phyloP scores from a whole-genome alignment of 2,888 invertebrate genomes.

The Graphium colonna region DNA sequence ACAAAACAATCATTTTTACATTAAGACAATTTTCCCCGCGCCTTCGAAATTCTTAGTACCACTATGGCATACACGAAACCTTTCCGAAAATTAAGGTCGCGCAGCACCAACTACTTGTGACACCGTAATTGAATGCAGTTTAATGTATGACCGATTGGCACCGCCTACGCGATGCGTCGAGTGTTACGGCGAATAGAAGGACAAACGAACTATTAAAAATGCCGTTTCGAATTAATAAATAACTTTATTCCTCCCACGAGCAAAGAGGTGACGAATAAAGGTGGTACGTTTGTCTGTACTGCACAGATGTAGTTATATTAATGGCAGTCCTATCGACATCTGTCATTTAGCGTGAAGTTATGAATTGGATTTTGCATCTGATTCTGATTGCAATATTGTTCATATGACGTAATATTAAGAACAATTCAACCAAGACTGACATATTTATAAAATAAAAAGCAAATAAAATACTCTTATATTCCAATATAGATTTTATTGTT shows the following conservation, averaged over 20 bases:
- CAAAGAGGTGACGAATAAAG: conserved; percentile 15
- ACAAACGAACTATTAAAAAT: conserved; percentile 22
- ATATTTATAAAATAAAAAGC: too few relatives aligned
- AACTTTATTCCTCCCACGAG: conserved; percentile 15
- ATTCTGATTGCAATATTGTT: background rate
- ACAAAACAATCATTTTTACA: background rate
- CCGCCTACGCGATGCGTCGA: conserved; percentile 18
- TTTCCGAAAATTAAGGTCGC: background rate
- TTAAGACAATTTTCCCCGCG: background rate
- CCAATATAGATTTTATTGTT: too few relatives aligned
- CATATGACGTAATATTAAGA: background rate
- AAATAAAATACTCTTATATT: too few relatives aligned
- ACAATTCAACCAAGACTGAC: too few relatives aligned
- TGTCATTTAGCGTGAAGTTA: background rate
- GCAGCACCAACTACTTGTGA: conserved; percentile 7
- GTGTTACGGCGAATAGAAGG: conserved; percentile 17
- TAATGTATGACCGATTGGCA: conserved; percentile 21
- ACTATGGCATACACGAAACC: background rate
- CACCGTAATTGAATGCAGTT: conserved; percentile 9
- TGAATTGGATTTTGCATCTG: background rate
- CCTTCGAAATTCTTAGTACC: background rate
- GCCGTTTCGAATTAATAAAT: conserved; percentile 7
- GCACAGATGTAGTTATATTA: background rate
- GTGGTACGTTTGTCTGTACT: conserved; percentile 1
- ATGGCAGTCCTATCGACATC: background rate